Evolutionary conservation across 2,888 invertebrate genomes (phyloP), one percentile per base, ranked within the genome.

Genomic region (Peribatodes rhomboidaria): DNA sequence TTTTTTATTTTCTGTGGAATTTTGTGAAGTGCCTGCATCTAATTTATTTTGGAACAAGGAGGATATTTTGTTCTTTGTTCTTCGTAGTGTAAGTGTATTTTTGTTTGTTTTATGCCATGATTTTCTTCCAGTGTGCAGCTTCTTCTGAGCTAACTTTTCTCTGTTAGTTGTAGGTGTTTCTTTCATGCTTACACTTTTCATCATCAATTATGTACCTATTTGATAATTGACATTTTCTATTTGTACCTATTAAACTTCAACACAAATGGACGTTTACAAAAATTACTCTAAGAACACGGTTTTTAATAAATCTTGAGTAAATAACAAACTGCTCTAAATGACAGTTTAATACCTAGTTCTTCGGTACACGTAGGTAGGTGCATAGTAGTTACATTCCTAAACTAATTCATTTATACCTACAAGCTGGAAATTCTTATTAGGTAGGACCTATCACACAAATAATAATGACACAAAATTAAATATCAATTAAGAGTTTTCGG

Each of bases 1-100:
- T 39, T 27, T 54, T 68, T 56, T 61, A 50, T 68, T 66, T 67
- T 60, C 55, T 68, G 70, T 70, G 70, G 57, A 57, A 61, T 70
- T 58, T 64, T 68, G 72, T 72, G 70, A 39, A 67, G 72, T 72
- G 72, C 47, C 70, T 67, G 65, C 64, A 63, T 67, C 47, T 47
- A 11, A 20, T 44, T 55, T 65, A 2, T 54, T 42, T 59, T 57
- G 65, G 46, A 67, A 60, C 61, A 61, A 61, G 54, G 37, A 61
- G 44, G 65, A 66, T 68, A 55, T 62, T 54, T 63, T 67, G 18
- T 61, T 54, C 49, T 67, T 64, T 57, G 59, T 64, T 61, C 47
- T 58, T 37, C 58, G 72, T 72, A n/a, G n/a, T n/a, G n/a, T n/a
- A 60, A 68, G 72, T 65, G 35, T 9, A 53, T 41, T 47, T 58